Evolutionary conservation across 2,113 vertebrate species (phyloP).

Genomic region (Carassius carassius): DNA sequence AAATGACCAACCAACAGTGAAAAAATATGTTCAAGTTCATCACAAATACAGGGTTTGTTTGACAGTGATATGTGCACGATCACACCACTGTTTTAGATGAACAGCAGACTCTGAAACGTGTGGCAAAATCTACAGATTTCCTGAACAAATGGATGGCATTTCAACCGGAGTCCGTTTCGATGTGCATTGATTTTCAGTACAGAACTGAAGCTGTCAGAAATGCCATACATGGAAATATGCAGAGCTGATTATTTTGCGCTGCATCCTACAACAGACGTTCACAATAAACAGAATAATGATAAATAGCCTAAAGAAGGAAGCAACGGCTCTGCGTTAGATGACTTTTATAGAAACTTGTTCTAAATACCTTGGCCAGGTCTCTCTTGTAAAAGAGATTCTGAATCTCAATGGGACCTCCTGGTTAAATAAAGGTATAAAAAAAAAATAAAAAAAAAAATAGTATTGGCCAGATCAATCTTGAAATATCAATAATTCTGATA

Average conservation of each 20-base stretch:
- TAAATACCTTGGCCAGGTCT: no score
- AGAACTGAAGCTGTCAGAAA: conserved; percentile 8
- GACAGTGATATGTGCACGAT: not conserved
- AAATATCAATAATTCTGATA: not conserved
- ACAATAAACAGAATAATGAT: not conserved
- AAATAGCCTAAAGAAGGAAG: not conserved
- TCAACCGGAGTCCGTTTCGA: conserved; percentile 8
- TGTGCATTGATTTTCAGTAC: conserved; percentile 45
- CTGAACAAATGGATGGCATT: conserved; percentile 4
- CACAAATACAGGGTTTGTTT: not conserved
- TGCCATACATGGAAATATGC: conserved; percentile 8
- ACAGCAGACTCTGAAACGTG: not conserved
- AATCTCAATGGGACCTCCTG: no score
- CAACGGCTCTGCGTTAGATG: not conserved
- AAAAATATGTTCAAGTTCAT: conserved; percentile 15
- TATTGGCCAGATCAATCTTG: no score
- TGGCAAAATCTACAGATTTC: not conserved
- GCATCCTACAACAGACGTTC: not conserved
- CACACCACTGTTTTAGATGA: not conserved
- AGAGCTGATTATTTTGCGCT: not conserved
- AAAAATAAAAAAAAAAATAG: no score
- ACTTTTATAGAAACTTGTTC: not conserved
- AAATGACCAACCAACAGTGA: conserved; percentile 21
- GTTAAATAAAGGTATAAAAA: no score
- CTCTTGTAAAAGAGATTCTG: no score